Evolutionary conservation across 2,113 vertebrate species (phyloP).

Genomic region (Ophiodon elongatus): DNA sequence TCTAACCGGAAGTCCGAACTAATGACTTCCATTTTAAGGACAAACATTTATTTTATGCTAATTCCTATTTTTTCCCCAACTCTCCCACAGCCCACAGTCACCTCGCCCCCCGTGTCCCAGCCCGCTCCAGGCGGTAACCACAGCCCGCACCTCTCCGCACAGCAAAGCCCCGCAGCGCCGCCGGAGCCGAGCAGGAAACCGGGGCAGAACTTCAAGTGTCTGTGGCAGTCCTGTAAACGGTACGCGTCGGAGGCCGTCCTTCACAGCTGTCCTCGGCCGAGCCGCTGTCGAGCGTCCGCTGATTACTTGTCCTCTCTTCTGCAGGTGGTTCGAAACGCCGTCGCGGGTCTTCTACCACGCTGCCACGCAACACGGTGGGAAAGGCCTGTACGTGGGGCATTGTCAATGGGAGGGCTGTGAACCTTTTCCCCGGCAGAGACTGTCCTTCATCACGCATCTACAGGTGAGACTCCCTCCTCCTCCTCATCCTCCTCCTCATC

Average conservation of each 20-base stretch:
- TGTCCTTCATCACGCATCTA: constrained; percentile 98
- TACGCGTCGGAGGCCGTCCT: constrained; percentile 63
- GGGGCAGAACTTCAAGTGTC: constrained; percentile 99
- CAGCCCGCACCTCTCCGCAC: constrained; percentile 86
- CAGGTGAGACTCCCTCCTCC: constrained; percentile 85
- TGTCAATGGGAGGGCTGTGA: constrained; percentile 99
- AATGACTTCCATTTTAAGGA: background rate
- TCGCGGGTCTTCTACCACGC: constrained; percentile 98
- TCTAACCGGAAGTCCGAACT: background rate
- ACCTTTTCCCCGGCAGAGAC: constrained; percentile 95
- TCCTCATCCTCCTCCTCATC: no score
- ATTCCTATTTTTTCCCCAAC: background rate
- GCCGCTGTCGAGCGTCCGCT: background rate
- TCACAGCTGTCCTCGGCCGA: no score
- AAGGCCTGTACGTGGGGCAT: constrained; percentile 93
- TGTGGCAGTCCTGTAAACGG: constrained; percentile 99
- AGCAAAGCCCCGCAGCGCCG: constrained; percentile 81
- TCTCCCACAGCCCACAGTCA: constrained; percentile 80
- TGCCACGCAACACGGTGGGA: constrained; percentile 95
- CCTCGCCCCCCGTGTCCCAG: constrained; percentile 84
- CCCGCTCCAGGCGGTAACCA: constrained; percentile 85
- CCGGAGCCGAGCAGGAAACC: constrained; percentile 91
- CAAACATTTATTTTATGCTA: background rate
- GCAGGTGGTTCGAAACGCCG: constrained; percentile 98
- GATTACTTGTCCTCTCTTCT: background rate